Evolutionary conservation across 2,113 vertebrate species (phyloP).

Genomic region (Anguilla rostrata): DNA sequence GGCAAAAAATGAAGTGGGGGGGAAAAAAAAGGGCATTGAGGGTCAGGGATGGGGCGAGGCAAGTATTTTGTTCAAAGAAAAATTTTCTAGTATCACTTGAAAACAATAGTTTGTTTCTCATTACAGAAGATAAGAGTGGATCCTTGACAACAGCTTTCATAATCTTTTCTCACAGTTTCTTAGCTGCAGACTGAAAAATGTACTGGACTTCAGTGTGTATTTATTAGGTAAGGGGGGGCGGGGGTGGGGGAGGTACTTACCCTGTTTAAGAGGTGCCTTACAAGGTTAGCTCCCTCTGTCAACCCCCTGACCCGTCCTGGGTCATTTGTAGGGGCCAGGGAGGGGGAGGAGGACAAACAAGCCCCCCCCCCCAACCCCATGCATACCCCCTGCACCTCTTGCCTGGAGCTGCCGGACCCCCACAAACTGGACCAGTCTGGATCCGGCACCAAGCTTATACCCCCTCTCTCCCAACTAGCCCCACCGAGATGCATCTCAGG

Average conservation of each 20-base stretch:
- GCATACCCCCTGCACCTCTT: slow-evolving; percentile 64
- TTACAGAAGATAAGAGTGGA: slow-evolving; percentile 79
- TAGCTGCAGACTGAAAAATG: slow-evolving; percentile 12
- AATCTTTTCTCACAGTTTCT: slow-evolving; percentile 51
- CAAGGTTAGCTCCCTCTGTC: slow-evolving; percentile 55
- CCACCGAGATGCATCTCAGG: slow-evolving; percentile 45
- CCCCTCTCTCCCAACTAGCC: slow-evolving; percentile 35
- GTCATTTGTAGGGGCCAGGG: slow-evolving; percentile 68
- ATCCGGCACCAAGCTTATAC: slow-evolving; percentile 44
- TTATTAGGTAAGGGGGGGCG: slow-evolving; percentile 34
- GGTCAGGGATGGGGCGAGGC: not conserved
- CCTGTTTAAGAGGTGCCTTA: slow-evolving; percentile 65
- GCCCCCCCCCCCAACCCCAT: slow-evolving; percentile 63
- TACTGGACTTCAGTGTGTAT: not conserved
- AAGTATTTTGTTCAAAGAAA: not conserved
- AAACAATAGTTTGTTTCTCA: slow-evolving; percentile 85
- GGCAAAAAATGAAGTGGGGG: not conserved
- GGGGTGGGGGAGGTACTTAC: slow-evolving; percentile 73
- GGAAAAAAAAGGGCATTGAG: not conserved
- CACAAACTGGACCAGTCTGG: slow-evolving; percentile 4
- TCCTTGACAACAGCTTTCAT: slow-evolving; percentile 63
- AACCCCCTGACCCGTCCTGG: slow-evolving; percentile 67
- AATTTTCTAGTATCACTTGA: not conserved
- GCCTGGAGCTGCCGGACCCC: slow-evolving; percentile 70
- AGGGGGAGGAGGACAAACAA: slow-evolving; percentile 52